A percentile compares a stretch with the other conserved stretches of the same genome.
phyloP scores from a whole-genome alignment of 2,888 invertebrate genomes.

The Graphium colonna region DNA sequence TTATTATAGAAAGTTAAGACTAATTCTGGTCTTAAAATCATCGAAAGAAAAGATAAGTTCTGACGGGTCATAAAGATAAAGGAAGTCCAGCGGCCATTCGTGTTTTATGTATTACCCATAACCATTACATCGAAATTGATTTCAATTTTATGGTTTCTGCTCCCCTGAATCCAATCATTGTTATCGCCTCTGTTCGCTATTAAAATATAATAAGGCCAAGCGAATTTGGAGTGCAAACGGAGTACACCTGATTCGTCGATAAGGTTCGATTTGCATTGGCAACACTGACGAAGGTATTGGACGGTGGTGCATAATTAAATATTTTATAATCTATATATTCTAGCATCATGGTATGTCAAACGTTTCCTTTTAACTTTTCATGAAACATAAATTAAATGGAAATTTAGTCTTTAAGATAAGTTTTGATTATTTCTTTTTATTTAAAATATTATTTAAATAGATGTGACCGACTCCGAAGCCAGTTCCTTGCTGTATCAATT shows the following conservation, averaged over 20 bases:
- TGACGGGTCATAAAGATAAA: constrained; percentile 34
- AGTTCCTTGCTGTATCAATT: too few species aligned
- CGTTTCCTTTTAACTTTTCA: too few species aligned
- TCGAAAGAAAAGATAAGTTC: constrained; percentile 24
- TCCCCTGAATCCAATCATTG: constrained; percentile 77
- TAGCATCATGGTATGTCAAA: too few species aligned
- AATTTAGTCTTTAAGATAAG: too few species aligned
- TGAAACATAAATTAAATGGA: too few species aligned
- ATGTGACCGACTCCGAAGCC: too few species aligned
- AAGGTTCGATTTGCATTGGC: constrained; percentile 4
- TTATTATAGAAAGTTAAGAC: too few species aligned
- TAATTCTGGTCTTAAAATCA: background rate
- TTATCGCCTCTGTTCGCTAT: constrained; percentile 71
- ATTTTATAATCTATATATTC: constrained; percentile 12
- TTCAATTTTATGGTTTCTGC: constrained; percentile 78
- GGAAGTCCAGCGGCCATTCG: constrained; percentile 44
- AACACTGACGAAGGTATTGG: background rate
- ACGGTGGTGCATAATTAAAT: constrained; percentile 13
- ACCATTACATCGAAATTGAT: constrained; percentile 77
- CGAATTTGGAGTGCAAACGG: constrained; percentile 52
- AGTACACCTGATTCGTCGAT: constrained; percentile 29
- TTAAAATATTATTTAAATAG: too few species aligned
- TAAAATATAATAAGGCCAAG: constrained; percentile 70
- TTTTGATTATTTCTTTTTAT: too few species aligned
- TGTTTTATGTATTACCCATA: constrained; percentile 62